These are phyloP conservation scores for Halcyon smyrnensis DNA, from an alignment of 2,797 vertebrate genomes.

Conservation along the genomic window DNA sequence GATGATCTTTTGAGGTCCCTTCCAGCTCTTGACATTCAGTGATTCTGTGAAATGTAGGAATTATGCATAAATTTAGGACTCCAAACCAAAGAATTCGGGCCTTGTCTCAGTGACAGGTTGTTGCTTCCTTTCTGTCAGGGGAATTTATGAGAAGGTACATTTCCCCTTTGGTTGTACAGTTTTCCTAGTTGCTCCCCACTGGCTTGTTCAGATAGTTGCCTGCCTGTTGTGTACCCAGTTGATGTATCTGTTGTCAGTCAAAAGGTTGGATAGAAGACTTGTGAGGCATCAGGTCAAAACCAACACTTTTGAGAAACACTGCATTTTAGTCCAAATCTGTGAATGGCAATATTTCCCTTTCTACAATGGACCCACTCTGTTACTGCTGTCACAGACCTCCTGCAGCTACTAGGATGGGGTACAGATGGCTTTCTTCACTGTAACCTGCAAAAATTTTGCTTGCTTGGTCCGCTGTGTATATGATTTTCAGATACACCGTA, in stretches of 20 bases:
- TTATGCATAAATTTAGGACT: not conserved
- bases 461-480: not conserved
- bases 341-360: not conserved
- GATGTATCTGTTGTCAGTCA: not conserved
- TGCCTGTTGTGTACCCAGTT: not conserved
- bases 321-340: not conserved
- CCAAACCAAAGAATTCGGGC: not conserved
- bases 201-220: not conserved
- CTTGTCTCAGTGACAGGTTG: not conserved
- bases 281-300: not conserved
- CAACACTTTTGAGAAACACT: not conserved
- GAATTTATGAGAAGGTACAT: not conserved
- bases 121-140: not conserved
- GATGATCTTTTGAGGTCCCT: too few species aligned
- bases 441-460: not conserved
- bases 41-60: not conserved
- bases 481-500: not conserved
- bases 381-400: not conserved
- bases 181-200: not conserved
- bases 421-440: not conserved
- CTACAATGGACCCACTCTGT: accelerated
- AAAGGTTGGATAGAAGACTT: not conserved
- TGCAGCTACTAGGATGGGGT: not conserved
- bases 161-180: not conserved
- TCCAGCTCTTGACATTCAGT: too few species aligned